Evolutionary conservation across 2,888 invertebrate species (phyloP).

Genomic region (Acleris emargana): DNA sequence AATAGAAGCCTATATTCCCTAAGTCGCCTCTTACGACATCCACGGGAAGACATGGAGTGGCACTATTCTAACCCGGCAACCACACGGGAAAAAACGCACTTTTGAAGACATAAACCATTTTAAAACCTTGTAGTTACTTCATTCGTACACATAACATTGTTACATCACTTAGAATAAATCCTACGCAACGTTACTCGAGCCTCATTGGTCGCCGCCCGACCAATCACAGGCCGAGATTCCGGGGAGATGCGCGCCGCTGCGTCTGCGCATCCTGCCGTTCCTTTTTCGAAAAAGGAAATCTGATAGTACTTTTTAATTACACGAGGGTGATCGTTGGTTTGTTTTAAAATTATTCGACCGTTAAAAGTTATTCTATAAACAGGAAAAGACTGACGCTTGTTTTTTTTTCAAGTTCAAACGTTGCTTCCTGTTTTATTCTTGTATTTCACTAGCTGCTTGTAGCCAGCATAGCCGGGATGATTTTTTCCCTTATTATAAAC

Average conservation of each 20-base stretch:
- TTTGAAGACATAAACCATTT: background rate
- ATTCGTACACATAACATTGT: background rate
- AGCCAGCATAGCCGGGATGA: no score
- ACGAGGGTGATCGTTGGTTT: constrained; percentile 17
- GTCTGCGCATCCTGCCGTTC: constrained; percentile 33
- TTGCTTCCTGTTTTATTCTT: constrained; percentile 10
- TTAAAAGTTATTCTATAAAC: constrained; percentile 8
- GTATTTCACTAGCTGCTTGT: no score
- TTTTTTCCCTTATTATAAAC: background rate
- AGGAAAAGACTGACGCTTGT: background rate
- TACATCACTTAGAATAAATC: constrained; percentile 7
- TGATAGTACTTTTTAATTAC: constrained; percentile 33
- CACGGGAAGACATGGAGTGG: no score
- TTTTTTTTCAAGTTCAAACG: background rate
- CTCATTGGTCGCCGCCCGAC: constrained; percentile 2
- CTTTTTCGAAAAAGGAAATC: constrained; percentile 36
- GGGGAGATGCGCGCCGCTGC: constrained; percentile 34
- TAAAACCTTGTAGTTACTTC: background rate
- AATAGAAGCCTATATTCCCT: no score
- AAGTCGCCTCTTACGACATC: no score
- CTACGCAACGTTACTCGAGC: constrained; percentile 3
- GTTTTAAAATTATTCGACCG: constrained; percentile 14
- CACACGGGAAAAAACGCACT: no score
- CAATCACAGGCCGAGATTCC: constrained; percentile 10
- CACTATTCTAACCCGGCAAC: no score